Base-by-base conservation (phyloP, 1,140 invertebrate genomes). In the Pygmarrhopalites habei region DNA sequence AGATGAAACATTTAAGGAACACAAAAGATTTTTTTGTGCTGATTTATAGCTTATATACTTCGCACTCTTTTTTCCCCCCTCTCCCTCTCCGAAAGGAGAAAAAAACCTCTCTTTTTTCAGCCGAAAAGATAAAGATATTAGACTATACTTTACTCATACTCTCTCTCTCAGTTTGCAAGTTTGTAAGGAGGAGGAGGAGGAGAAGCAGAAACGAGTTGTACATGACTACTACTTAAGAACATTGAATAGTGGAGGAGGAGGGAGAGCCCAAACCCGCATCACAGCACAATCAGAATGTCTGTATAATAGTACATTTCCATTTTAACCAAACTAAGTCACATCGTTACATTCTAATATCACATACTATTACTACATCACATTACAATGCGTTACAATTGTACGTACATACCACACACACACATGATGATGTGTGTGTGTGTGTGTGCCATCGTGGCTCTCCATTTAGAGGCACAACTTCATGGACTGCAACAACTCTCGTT, bases 1-100 rank as follows among this genome's bases (percentile, higher is more conserved):
- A 67, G 65, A 67, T 67, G 65, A 67, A 67, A 63, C 65, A 67
- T 67, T 67, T 67, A 66, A 63, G 56, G 65, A 67, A 63, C 65
- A 67, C 65, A 67, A 67, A 67, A 67, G 65, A 67, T 67, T 67
- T 67, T 57, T 67, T 62, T 57, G 30, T 59, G 39, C 65, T 67
- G 65, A 67, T 67, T 67, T 67, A 67, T 67, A 58, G 65, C 65
- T 61, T 63, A n/a, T n/a, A n/a, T n/a, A 60, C 61, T 67, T 67
- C 65, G 56, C 65, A 67, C 65, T 67, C 56, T 64, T 58, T 52
- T 60, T 59, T 67, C 64, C 32, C 43, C 53, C 46, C 39, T n/a
- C n/a, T n/a, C n/a, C n/a, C n/a, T n/a, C n/a, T n/a, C n/a, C n/a
- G n/a, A n/a, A n/a, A n/a, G n/a, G n/a, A n/a, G 29, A 43, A 47